A percentile compares a stretch with the other conserved stretches of the same genome.
phyloP scores from a whole-genome alignment of 2,113 vertebrate species.

The Oceanodroma tethys region DNA sequence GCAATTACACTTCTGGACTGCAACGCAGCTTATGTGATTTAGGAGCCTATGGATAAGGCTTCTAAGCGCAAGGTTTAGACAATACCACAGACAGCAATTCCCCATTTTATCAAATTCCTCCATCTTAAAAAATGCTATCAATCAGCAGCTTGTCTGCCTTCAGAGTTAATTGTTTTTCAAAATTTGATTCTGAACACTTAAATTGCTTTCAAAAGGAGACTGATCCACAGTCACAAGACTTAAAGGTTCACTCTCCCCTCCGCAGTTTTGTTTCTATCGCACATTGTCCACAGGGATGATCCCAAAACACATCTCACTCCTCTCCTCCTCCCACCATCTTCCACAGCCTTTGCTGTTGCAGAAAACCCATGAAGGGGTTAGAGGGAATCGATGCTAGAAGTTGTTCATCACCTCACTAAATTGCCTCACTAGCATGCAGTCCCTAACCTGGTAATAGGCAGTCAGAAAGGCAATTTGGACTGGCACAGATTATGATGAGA shows the following conservation, averaged over 20 bases:
- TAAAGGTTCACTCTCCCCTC: neutral
- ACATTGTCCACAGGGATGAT: rapidly evolving
- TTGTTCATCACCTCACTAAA: neutral
- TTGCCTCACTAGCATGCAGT: rapidly evolving
- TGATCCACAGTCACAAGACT: neutral
- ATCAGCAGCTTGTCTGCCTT: neutral
- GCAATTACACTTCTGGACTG: neutral
- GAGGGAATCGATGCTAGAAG: neutral
- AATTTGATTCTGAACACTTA: neutral
- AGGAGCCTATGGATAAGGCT: neutral
- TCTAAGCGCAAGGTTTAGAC: rapidly evolving
- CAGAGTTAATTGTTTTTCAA: neutral
- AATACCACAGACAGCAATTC: rapidly evolving
- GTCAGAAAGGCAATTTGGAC: neutral
- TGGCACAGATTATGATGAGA: neutral
- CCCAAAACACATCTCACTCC: rapidly evolving
- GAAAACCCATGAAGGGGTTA: rapidly evolving
- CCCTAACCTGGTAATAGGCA: rapidly evolving
- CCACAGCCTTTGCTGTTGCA: neutral
- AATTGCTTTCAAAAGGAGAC: neutral
- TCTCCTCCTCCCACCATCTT: neutral
- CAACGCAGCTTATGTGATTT: neutral
- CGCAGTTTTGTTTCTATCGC: rapidly evolving
- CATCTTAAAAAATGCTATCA: neutral
- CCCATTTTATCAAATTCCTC: neutral